Percentiles rank a stretch among this genome's conserved stretches.
phyloP scores from a whole-genome alignment of 2,888 invertebrate genomes.

The Diplolepis rosae region DNA sequence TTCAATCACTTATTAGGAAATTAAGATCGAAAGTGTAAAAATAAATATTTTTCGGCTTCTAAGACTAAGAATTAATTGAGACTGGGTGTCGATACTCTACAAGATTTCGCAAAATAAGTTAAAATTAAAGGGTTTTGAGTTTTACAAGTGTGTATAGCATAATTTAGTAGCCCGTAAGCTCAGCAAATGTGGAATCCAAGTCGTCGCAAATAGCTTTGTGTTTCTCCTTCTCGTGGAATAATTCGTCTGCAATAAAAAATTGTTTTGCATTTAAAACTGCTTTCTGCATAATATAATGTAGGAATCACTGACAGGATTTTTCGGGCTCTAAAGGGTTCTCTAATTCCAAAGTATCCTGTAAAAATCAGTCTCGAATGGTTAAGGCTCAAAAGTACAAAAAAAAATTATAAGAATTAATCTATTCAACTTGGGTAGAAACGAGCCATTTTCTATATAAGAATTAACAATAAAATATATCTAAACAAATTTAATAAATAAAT shows the following conservation, averaged over 20 bases:
- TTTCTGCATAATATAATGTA: not conserved
- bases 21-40: not conserved
- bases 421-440: too few relatives aligned
- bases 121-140: slow-evolving; percentile 6
- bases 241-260: slow-evolving; percentile 75
- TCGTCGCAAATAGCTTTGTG: slow-evolving; percentile 98
- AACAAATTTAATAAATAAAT: not conserved
- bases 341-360: not conserved
- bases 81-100: not conserved
- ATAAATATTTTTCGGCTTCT: not conserved
- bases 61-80: not conserved
- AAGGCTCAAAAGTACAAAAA: not conserved
- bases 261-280: slow-evolving; percentile 32
- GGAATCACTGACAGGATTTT: slow-evolving; percentile 2
- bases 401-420: not conserved
- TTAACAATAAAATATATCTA: not conserved
- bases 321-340: not conserved
- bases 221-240: slow-evolving; percentile 87
- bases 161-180: slow-evolving; percentile 95
- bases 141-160: slow-evolving; percentile 43
- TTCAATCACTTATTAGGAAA: not conserved
- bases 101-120: not conserved
- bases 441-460: not conserved
- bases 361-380: not conserved
- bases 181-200: slow-evolving; percentile 97